Evolutionary conservation across 2,113 vertebrate genomes (phyloP).

Genomic region (Rhynchomys soricoides): DNA sequence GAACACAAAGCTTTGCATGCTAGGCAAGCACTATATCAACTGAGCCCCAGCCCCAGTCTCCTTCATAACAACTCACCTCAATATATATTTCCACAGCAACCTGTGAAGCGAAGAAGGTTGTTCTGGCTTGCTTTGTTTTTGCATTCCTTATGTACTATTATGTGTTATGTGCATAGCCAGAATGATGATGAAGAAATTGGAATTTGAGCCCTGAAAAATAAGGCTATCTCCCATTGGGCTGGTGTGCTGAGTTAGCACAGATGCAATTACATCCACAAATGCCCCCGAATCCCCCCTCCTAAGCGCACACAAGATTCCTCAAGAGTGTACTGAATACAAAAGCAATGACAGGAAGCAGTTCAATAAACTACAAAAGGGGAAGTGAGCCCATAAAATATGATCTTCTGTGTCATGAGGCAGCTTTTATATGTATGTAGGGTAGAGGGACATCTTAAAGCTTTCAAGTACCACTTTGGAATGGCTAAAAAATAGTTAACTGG

Average conservation of each 20-base stretch:
- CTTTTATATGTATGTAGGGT: not conserved
- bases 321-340: not conserved
- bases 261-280: not conserved
- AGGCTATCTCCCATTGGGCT: not conserved
- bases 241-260: not conserved
- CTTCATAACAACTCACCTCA: not conserved
- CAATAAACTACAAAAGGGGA: not conserved
- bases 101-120: not conserved
- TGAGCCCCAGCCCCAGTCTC: not conserved
- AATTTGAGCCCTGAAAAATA: not conserved
- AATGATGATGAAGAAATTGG: not conserved
- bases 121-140: not conserved
- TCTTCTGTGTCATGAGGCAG: not conserved
- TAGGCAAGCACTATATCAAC: not conserved
- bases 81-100: not conserved
- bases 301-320: not conserved
- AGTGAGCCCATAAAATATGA: not conserved
- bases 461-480: not conserved
- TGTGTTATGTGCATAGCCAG: not conserved
- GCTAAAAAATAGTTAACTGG: not conserved
- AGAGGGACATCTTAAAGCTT: not conserved
- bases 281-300: accelerated
- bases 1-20: not conserved
- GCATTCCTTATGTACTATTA: not conserved
- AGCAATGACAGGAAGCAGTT: not conserved